phyloP scores from a whole-genome alignment of 1,140 invertebrate genomes.

The Calosoma granatense region DNA sequence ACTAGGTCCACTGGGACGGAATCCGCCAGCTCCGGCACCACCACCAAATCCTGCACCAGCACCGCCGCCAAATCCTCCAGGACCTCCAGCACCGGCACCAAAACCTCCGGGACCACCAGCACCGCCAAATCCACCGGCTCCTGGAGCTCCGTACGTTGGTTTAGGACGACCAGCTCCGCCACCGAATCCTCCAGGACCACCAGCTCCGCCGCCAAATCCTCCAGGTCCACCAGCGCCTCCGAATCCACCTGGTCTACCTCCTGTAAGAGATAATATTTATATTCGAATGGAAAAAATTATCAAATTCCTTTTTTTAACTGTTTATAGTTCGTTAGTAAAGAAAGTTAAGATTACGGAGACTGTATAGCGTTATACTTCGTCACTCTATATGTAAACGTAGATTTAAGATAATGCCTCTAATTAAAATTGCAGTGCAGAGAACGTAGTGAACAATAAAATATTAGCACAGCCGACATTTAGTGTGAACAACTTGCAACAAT shows the following conservation, averaged over 20 bases:
- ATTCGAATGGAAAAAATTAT: background rate
- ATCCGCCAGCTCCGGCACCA: conserved; percentile 14
- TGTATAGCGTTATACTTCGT: too few relatives aligned
- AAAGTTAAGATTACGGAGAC: too few relatives aligned
- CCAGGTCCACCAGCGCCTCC: background rate
- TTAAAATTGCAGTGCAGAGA: too few relatives aligned
- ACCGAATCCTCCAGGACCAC: background rate
- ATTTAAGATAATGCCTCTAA: too few relatives aligned
- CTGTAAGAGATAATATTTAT: background rate
- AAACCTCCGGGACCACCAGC: conserved; percentile 12
- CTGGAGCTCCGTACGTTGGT: background rate
- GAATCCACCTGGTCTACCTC: background rate
- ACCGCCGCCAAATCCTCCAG: conserved; percentile 12
- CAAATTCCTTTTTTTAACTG: background rate
- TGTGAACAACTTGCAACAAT: too few relatives aligned
- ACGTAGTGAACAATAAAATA: too few relatives aligned
- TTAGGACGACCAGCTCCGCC: conserved; percentile 4
- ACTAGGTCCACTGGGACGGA: conserved; percentile 6
- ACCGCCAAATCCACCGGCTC: conserved; percentile 4
- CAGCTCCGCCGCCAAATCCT: background rate
- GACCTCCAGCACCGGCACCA: background rate
- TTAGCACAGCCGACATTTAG: too few relatives aligned
- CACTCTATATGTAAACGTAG: too few relatives aligned
- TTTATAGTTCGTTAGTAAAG: too few relatives aligned
- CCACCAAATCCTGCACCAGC: conserved; percentile 13